Base-by-base conservation (phyloP, 2,113 vertebrate genomes). In the Solea senegalensis region DNA sequence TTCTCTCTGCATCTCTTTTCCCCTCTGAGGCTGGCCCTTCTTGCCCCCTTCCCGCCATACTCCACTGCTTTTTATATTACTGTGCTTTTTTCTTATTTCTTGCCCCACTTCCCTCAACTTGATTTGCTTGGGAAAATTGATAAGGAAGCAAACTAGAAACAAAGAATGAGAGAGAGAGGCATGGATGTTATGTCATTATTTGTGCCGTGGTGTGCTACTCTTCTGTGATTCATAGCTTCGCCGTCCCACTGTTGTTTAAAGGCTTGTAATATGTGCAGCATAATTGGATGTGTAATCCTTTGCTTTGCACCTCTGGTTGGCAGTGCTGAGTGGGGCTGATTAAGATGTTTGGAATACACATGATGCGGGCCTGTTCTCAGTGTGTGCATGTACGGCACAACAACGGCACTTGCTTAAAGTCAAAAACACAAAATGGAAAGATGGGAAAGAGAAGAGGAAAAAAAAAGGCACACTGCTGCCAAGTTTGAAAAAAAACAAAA, bases 261-360 rank as follows among this genome's bases (percentile, higher is more conserved):
- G 57, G 44, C 57, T 83, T 77, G 71, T 84, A 80, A 82, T 82
- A 73, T 86, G 86, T 72, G 51, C 81, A 67, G 78, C 69, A 66
- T 89, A 89, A 91, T 90, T 87, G 83, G 65, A 89, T 79, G 82
- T 83, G 79, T 90, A 86, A 91, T 90, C 81, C 69, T 73, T 80
- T 72, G 81, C 66, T 80, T 84, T 81, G 78, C 88, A 84, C 77
- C 81, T 82, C 69, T 72, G 71, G 73, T 88, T 81, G 85, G 82
- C 60, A 72, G 80, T n/a, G 81, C 78, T 66, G 85, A 86, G 62
- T 78, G 81, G 68, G 73, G 76, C 83, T 83, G 83, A 87, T 88
- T 87, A 87, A 84, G 83, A 88, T 78, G 82, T 87, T 84, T 28
- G 72, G 56, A 16, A 71, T 85, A 69, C 78, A 83, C 76, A 81